Evolutionary conservation across 2,113 vertebrate species (phyloP), one percentile per base, ranked within the genome.

Genomic region (Hiodon alosoides): DNA sequence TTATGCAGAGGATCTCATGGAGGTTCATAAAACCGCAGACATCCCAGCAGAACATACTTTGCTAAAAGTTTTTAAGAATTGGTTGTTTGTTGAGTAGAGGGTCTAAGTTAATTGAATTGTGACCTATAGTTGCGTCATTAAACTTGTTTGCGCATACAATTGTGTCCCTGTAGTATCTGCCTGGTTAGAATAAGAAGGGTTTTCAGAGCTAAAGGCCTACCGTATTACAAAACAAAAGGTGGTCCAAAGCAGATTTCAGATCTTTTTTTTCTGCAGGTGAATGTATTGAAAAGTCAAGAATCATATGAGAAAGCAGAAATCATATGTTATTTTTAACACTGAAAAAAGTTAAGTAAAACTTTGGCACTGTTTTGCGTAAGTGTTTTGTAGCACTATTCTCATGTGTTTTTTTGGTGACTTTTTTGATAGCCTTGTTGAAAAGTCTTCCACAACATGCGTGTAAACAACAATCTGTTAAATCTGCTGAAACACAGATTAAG

Each of bases 271-370:
- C 73, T 66, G 51, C 13, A 71, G 13, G 65, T n/a, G 54, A 59
- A 76, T 80, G 72, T 76, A 67, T 84, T 86, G 83, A 83, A 81
- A 77, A 76, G 85, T 83, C 79, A 87, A 73, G 81, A 91, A 53
- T 60, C 51, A 31, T 31, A 31, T 31, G 31, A 31, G 31, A 31
- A 31, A 31, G 31, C 31, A 31, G 31, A n/a, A n/a, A n/a, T n/a
- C 3, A 72, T 58, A 51, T 8, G 46, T 75, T 48, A 17, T 70
- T 61, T 47, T 11, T 31, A 8, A 67, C 54, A 4, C 54, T 58
- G 73, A 8, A 62, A 50, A 51, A 17, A 11, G 9, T 69, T 31
- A 50, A 47, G 7, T 59, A 57, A 59, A 48, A 46, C 70, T 58
- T 77, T 72, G 51, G 47, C 31, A 57, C 54, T 55, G 58, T 65